Evolutionary conservation across 2,888 invertebrate genomes (phyloP).

Genomic region (Ornithoptera priamus): DNA sequence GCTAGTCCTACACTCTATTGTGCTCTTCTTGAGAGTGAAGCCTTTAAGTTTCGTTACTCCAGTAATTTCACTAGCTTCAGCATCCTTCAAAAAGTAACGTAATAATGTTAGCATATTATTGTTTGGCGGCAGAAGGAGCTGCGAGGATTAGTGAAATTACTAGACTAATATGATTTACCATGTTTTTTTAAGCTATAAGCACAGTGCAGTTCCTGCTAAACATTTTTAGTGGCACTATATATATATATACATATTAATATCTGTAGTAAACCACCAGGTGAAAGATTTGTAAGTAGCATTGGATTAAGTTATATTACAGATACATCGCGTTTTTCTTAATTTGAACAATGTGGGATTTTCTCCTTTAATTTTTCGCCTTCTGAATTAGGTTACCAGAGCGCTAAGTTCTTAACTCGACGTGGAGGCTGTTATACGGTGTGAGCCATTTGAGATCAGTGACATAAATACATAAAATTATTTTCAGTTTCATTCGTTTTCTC

Average conservation of each 20-base stretch:
- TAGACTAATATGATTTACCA: too few relatives aligned
- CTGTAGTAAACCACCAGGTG: not conserved
- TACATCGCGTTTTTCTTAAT: not conserved
- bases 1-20: too few relatives aligned
- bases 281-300: not conserved
- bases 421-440: conserved; percentile 11
- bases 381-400: conserved; percentile 26
- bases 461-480: conserved; percentile 26
- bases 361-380: conserved; percentile 10
- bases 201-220: not conserved
- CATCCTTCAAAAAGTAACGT: too few relatives aligned
- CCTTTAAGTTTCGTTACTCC: too few relatives aligned
- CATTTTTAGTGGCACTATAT: not conserved
- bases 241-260: not conserved
- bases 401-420: conserved; percentile 21
- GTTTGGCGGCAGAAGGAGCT: too few relatives aligned
- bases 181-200: not conserved
- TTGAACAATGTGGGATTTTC: not conserved
- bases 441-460: conserved; percentile 28
- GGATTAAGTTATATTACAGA: not conserved
- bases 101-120: too few relatives aligned
- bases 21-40: too few relatives aligned
- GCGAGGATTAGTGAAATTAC: too few relatives aligned
- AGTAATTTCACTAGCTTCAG: too few relatives aligned
- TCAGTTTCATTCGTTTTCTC: conserved; percentile 19